Evolutionary conservation across 2,888 invertebrate genomes (phyloP).

Genomic region (Formica aserva): DNA sequence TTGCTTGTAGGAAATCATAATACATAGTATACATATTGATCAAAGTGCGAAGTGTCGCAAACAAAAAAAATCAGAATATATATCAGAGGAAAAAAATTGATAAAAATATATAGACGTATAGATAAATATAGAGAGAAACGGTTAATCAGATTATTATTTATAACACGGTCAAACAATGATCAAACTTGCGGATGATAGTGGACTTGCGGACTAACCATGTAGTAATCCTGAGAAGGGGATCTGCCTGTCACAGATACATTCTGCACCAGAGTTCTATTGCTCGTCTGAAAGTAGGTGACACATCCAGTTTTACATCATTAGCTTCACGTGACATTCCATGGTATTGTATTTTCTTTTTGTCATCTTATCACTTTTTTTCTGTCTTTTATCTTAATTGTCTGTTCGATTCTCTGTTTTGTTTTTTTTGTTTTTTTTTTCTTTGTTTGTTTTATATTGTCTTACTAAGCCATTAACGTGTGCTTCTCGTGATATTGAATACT

Average conservation of each 20-base stretch:
- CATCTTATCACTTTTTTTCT: constrained; percentile 42
- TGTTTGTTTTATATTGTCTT: not conserved
- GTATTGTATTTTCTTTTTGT: constrained; percentile 62
- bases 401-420: constrained; percentile 40
- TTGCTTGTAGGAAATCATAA: constrained; percentile 48
- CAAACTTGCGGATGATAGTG: constrained; percentile 83
- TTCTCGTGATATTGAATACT: constrained; percentile 45
- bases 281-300: constrained; percentile 86
- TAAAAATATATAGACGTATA: constrained; percentile 54
- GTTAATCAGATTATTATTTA: constrained; percentile 83
- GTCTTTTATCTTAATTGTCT: constrained; percentile 48
- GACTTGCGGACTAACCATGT: constrained; percentile 86
- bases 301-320: constrained; percentile 85
- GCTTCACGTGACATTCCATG: constrained; percentile 73
- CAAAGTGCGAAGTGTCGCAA: constrained; percentile 37
- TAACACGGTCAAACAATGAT: constrained; percentile 85
- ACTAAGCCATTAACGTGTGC: constrained; percentile 40
- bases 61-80: constrained; percentile 53
- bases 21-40: constrained; percentile 49
- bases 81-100: constrained; percentile 57
- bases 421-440: not conserved
- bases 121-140: constrained; percentile 68
- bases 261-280: constrained; percentile 86
- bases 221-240: constrained; percentile 86
- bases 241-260: constrained; percentile 86